Conservation (phyloP, 2,113 vertebrate species). For the Suricata suricatta region DNA sequence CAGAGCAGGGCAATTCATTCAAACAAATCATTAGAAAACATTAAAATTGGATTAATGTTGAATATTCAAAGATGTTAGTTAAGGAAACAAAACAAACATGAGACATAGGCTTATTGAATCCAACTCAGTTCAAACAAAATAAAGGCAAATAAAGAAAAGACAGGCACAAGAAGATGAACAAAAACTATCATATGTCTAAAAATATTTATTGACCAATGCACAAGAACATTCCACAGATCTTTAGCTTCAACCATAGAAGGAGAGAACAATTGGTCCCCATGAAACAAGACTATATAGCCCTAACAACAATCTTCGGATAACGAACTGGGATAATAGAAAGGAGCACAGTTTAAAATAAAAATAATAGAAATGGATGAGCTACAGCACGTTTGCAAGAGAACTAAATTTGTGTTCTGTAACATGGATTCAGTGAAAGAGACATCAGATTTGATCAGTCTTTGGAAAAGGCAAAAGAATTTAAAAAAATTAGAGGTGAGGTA, state of each 20-base stretch:
- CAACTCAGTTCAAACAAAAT: background rate
- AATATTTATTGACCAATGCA: background rate
- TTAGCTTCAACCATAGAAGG: background rate
- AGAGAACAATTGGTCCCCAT: background rate
- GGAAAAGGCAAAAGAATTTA: background rate
- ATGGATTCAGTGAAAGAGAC: background rate
- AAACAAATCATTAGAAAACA: background rate
- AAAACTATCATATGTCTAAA: background rate
- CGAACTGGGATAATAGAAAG: background rate
- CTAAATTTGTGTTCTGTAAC: background rate
- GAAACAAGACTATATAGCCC: background rate
- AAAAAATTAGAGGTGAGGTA: background rate
- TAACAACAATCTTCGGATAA: background rate
- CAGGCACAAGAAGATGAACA: background rate
- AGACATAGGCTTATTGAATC: background rate
- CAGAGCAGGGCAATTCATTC: background rate
- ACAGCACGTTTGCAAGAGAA: background rate
- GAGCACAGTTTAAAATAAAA: background rate
- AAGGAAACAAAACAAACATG: background rate
- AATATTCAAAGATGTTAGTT: background rate
- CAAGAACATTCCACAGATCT: background rate
- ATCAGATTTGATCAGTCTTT: background rate
- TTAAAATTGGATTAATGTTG: background rate
- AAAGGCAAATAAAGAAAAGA: background rate
- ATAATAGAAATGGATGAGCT: background rate